Conservation (phyloP, 2,797 vertebrate species). For the Sternotherus odoratus region DNA sequence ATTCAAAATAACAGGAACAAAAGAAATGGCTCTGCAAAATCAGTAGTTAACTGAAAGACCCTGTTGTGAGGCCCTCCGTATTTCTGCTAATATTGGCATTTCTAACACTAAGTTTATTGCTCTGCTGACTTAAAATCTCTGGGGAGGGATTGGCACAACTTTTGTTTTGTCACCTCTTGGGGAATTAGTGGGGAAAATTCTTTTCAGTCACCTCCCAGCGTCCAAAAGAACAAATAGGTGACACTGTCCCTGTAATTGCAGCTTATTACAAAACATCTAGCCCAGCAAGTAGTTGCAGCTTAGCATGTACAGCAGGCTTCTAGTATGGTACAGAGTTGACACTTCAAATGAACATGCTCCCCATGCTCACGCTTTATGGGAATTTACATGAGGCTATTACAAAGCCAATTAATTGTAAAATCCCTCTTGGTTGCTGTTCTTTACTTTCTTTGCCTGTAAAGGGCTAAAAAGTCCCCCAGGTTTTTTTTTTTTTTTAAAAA, state of each 20-base stretch:
- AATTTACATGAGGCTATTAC: not conserved
- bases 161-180: not conserved
- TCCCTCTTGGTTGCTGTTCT: too few species aligned
- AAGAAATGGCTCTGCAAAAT: not conserved
- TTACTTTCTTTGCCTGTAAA: too few species aligned
- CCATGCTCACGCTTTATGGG: not conserved
- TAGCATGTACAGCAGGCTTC: fast-evolving
- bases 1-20: not conserved
- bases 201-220: not conserved
- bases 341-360: not conserved
- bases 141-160: not conserved
- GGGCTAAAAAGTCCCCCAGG: too few species aligned
- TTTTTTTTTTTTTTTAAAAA: too few species aligned
- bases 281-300: not conserved
- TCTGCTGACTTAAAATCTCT: not conserved
- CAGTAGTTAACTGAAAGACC: not conserved
- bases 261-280: not conserved
- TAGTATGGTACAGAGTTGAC: not conserved
- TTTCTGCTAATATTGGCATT: not conserved
- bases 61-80: not conserved
- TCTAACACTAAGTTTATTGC: not conserved
- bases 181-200: not conserved
- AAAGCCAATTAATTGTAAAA: too few species aligned
- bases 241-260: not conserved
- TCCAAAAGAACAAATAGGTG: not conserved